Conservation (phyloP, 2,797 vertebrate species). For the Buceros bicornis region DNA sequence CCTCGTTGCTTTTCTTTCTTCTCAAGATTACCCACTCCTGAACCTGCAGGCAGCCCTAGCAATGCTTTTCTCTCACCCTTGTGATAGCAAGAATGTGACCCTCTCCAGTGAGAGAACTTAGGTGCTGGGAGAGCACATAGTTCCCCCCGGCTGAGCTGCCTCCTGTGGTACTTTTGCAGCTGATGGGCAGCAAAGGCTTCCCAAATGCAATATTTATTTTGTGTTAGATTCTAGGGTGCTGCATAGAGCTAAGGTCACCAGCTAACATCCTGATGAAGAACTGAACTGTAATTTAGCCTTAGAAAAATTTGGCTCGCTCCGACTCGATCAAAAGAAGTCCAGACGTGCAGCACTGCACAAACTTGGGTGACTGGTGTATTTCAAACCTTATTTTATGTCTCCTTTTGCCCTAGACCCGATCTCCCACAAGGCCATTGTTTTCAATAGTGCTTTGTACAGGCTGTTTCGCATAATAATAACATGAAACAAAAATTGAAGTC, state of each 20-base stretch:
- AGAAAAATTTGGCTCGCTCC: background rate
- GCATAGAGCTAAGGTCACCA: background rate
- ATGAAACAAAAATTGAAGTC: background rate
- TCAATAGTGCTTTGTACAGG: background rate
- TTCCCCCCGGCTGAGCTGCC: background rate
- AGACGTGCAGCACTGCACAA: background rate
- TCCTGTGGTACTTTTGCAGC: background rate
- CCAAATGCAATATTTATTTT: slow-evolving; percentile 48
- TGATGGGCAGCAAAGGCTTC: background rate
- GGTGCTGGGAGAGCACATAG: background rate
- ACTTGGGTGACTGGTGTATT: background rate
- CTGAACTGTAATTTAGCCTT: background rate
- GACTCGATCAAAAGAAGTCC: background rate
- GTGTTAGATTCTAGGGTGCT: background rate
- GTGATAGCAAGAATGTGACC: background rate
- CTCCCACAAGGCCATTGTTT: background rate
- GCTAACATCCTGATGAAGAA: background rate
- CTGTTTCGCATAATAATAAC: background rate
- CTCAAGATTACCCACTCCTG: background rate
- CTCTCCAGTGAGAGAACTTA: background rate
- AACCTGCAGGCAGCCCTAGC: background rate
- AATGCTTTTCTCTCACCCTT: background rate
- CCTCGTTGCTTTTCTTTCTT: background rate
- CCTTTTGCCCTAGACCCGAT: background rate
- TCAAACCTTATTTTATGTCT: background rate